A percentile compares a stretch with the other conserved stretches of the same genome.
phyloP scores from a whole-genome alignment of 2,113 vertebrate species.

The Calyptommatus sinebrachiatus region DNA sequence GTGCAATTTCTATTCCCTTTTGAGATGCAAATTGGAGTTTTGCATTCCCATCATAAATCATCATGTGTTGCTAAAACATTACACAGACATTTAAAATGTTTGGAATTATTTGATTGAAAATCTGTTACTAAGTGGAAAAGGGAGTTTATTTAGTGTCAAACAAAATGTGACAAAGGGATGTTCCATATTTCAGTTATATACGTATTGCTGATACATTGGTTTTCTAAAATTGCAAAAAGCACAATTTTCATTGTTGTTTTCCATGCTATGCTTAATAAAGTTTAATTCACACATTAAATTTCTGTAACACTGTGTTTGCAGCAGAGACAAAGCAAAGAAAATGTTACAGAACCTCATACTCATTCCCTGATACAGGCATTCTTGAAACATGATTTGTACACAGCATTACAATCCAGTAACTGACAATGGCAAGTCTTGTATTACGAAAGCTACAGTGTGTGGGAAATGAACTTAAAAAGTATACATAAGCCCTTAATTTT shows the following conservation, averaged over 20 bases:
- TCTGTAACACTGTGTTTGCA: not conserved
- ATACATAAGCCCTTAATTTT: too few species aligned
- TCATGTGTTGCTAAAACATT: not conserved
- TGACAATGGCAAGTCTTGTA: too few species aligned
- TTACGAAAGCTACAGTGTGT: too few species aligned
- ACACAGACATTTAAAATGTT: not conserved
- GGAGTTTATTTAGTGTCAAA: not conserved
- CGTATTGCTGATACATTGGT: not conserved
- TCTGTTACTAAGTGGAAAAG: not conserved
- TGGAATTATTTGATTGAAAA: not conserved
- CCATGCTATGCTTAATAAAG: not conserved
- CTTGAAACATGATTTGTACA: too few species aligned
- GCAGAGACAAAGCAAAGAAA: not conserved
- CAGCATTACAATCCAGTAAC: too few species aligned
- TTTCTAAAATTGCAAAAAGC: not conserved
- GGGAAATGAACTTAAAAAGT: too few species aligned
- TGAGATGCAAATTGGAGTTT: not conserved
- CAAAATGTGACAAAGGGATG: not conserved
- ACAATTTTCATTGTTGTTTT: not conserved
- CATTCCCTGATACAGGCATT: too few species aligned
- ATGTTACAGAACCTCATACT: too few species aligned
- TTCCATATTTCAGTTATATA: not conserved
- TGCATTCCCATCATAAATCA: conserved; percentile 20
- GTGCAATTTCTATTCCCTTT: not conserved
- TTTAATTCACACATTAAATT: not conserved